These are phyloP conservation scores for Drosophila burlai DNA, from an alignment of 1,140 invertebrate species.

Conservation along the genomic window DNA sequence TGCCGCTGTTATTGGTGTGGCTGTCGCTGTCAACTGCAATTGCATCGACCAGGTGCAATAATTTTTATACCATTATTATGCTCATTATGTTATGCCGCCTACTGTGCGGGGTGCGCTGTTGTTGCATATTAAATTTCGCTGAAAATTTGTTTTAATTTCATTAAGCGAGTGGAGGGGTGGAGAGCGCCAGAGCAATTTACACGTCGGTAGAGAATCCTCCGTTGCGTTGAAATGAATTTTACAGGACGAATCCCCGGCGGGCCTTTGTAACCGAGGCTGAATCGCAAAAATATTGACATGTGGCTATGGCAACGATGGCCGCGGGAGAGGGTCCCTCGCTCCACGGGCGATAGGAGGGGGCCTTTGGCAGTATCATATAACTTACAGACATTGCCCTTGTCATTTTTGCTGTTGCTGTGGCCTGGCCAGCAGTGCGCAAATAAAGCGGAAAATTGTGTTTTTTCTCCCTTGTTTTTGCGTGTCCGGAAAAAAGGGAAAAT, in stretches of 20 bases:
- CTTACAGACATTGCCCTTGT: slow-evolving; percentile 58
- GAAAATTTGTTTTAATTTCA: slow-evolving; percentile 80
- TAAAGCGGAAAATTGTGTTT: slow-evolving; percentile 78
- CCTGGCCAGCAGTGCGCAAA: slow-evolving; percentile 54
- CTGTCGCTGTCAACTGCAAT: slow-evolving; percentile 25
- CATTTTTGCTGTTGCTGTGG: slow-evolving; percentile 36
- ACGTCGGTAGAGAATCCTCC: slow-evolving; percentile 66
- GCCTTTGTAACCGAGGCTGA: slow-evolving; percentile 54
- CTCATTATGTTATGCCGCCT: slow-evolving; percentile 35
- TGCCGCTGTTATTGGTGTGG: slow-evolving; percentile 7
- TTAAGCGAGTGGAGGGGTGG: slow-evolving; percentile 52
- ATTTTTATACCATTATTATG: slow-evolving; percentile 48
- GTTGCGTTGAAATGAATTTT: slow-evolving; percentile 51
- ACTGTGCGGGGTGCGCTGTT: background rate
- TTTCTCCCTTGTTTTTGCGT: slow-evolving; percentile 58
- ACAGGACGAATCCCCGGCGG: slow-evolving; percentile 43
- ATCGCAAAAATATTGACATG: slow-evolving; percentile 80
- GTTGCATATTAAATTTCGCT: slow-evolving; percentile 41
- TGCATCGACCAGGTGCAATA: slow-evolving; percentile 34
- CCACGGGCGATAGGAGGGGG: background rate
- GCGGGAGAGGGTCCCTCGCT: background rate
- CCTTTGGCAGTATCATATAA: slow-evolving; percentile 53
- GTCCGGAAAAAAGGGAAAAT: slow-evolving; percentile 32
- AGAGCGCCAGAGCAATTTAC: slow-evolving; percentile 64
- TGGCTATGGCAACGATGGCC: slow-evolving; percentile 55